These are phyloP conservation scores for Hiodon tergisus DNA, from an alignment of 2,113 vertebrate species.

Conservation along the genomic window DNA sequence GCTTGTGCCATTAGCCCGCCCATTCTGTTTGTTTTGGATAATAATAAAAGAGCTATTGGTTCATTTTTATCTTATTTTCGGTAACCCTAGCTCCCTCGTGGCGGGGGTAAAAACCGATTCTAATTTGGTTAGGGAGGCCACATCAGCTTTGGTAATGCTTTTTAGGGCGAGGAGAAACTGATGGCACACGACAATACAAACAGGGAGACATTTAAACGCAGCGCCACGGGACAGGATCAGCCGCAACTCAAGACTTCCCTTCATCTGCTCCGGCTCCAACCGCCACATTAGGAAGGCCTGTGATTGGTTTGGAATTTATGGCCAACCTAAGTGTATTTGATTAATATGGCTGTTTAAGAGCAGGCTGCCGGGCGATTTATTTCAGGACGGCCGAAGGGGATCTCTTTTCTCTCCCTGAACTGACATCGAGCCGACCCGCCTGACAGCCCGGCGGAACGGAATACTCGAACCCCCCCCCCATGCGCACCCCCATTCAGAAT, in stretches of 20 bases:
- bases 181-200: constrained; percentile 65
- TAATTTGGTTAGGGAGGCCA: constrained; percentile 67
- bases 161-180: constrained; percentile 67
- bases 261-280: constrained; percentile 34
- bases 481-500: not conserved
- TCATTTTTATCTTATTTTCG: constrained; percentile 74
- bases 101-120: constrained; percentile 67
- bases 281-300: constrained; percentile 38
- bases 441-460: not conserved
- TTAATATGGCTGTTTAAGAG: constrained; percentile 58
- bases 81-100: constrained; percentile 71
- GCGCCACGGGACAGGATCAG: constrained; percentile 24
- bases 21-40: constrained; percentile 77
- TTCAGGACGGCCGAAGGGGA: constrained; percentile 46
- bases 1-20: constrained; percentile 66
- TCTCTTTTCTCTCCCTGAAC: constrained; percentile 35
- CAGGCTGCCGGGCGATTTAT: constrained; percentile 45
- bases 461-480: constrained; percentile 2
- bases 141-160: constrained; percentile 67
- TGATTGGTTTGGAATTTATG: constrained; percentile 59
- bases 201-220: constrained; percentile 47
- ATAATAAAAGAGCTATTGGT: constrained; percentile 72
- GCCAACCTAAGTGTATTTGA: constrained; percentile 57
- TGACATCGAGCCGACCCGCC: constrained; percentile 7
- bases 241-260: constrained; percentile 43